A percentile compares a stretch with the other conserved stretches of the same genome.
These are phyloP conservation scores for Ylistrum balloti DNA, from an alignment of 1,140 invertebrate genomes.

Conservation along the genomic window DNA sequence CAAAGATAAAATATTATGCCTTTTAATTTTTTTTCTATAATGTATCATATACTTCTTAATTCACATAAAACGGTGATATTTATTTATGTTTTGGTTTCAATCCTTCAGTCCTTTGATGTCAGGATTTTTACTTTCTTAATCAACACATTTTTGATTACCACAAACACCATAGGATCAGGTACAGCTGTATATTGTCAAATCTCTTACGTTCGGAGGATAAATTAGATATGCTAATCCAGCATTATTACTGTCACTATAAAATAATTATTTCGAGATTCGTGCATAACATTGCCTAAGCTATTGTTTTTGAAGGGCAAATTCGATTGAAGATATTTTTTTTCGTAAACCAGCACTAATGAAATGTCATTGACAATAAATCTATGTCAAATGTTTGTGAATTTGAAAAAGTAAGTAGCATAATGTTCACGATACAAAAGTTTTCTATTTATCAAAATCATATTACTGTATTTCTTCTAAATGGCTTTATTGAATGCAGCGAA, in stretches of 20 bases:
- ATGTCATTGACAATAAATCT: not conserved
- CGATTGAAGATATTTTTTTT: not conserved
- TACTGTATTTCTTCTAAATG: not conserved
- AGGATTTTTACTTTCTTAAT: too few species aligned
- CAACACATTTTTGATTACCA: too few species aligned
- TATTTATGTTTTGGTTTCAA: too few species aligned
- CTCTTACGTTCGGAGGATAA: too few species aligned
- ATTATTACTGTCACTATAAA: not conserved
- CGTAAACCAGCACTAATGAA: not conserved
- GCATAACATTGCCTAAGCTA: not conserved
- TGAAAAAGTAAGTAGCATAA: not conserved
- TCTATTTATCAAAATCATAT: not conserved
- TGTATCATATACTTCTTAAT: too few species aligned
- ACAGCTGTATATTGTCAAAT: too few species aligned
- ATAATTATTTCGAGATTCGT: not conserved
- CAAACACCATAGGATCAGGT: too few species aligned
- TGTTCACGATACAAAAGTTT: not conserved
- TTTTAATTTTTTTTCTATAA: too few species aligned
- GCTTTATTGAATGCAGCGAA: too few species aligned
- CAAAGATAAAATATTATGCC: too few species aligned
- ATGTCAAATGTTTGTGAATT: not conserved
- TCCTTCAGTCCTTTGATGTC: too few species aligned
- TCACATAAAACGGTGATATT: too few species aligned
- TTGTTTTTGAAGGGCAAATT: slow-evolving; percentile 31
- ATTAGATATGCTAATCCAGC: not conserved